Evolutionary conservation across 2,113 vertebrate genomes (phyloP).

Genomic region (Morone chrysops): DNA sequence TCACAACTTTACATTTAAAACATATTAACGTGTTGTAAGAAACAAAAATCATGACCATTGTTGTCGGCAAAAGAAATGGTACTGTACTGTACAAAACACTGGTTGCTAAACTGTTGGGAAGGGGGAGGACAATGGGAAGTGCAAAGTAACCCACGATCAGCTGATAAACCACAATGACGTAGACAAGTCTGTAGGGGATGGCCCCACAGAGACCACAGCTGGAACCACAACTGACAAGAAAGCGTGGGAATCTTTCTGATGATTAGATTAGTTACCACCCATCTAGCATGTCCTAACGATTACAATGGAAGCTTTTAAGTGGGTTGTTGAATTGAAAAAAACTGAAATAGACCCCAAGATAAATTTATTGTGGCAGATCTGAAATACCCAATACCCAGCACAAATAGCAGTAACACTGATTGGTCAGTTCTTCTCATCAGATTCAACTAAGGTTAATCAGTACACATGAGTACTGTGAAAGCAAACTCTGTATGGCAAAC

Average conservation of each 20-base stretch:
- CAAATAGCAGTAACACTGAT: conserved; percentile 13
- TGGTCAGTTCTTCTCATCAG: conserved; percentile 45
- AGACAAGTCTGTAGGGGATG: conserved; percentile 40
- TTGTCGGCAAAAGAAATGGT: background rate
- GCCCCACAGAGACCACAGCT: conserved; percentile 72
- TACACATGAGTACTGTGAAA: conserved; percentile 20
- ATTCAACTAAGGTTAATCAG: conserved; percentile 56
- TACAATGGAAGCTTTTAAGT: conserved; percentile 31
- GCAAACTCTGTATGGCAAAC: conserved; percentile 31
- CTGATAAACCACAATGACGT: conserved; percentile 76
- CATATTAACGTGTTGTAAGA: background rate
- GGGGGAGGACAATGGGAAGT: conserved; percentile 30
- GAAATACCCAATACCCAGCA: conserved; percentile 20
- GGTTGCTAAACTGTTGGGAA: conserved; percentile 16
- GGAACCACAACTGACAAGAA: conserved; percentile 65
- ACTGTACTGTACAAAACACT: background rate
- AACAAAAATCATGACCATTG: no score
- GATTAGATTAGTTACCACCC: background rate
- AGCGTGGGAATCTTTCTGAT: conserved; percentile 73
- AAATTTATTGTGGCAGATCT: conserved; percentile 19
- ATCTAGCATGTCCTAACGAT: conserved; percentile 14
- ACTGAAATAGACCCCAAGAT: conserved; percentile 29
- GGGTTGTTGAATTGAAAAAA: conserved; percentile 42
- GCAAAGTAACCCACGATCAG: conserved; percentile 59
- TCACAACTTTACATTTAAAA: background rate